These are phyloP conservation scores for Malurus leucopterus DNA, from an alignment of 2,797 vertebrate species.

Conservation along the genomic window DNA sequence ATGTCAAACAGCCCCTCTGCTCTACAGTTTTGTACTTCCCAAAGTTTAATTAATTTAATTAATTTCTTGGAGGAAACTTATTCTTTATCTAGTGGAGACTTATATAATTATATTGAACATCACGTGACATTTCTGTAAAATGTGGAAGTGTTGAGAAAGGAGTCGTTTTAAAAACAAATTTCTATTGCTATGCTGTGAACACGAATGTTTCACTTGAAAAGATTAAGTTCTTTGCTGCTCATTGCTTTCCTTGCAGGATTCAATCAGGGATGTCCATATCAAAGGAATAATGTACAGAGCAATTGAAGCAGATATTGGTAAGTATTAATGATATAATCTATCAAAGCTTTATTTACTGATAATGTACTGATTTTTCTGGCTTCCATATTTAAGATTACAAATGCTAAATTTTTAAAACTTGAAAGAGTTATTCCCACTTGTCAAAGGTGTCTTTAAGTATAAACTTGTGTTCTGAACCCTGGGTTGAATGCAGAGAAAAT, in stretches of 20 bases:
- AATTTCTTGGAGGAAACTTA: not conserved
- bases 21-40: not conserved
- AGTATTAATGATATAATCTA: not conserved
- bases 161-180: not conserved
- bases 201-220: not conserved
- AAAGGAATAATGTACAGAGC: constrained; percentile 97
- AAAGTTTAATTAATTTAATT: not conserved
- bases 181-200: not conserved
- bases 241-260: constrained; percentile 78
- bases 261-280: constrained; percentile 94
- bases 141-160: not conserved
- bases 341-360: not conserved
- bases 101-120: not conserved
- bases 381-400: not conserved
- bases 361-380: not conserved
- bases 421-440: not conserved
- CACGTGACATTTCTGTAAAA: not conserved
- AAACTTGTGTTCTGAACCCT: not conserved
- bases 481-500: not conserved
- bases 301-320: constrained; percentile 95
- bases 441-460: not conserved
- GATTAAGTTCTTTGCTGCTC: not conserved
- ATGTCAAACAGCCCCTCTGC: not conserved
- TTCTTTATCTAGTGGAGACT: not conserved
- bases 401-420: not conserved